These are phyloP conservation scores for Cepaea hortensis DNA, from an alignment of 2,888 invertebrate species.

Conservation along the genomic window DNA sequence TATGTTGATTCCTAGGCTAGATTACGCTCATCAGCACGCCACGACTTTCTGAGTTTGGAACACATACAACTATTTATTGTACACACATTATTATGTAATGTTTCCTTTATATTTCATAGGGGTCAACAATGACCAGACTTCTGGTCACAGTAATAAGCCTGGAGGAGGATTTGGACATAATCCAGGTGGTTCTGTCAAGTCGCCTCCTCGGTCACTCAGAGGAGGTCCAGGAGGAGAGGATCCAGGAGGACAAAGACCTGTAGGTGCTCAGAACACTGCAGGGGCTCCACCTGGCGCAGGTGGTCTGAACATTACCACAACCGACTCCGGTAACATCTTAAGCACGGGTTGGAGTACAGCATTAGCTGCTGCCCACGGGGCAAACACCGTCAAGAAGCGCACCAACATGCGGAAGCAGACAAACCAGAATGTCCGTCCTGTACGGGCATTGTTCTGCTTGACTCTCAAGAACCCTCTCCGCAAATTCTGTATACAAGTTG, in stretches of 20 bases:
- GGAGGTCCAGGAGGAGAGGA: constrained; percentile 53
- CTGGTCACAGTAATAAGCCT: constrained; percentile 38
- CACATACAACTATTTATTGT: too few relatives aligned
- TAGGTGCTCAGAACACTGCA: constrained; percentile 20
- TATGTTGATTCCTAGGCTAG: too few relatives aligned
- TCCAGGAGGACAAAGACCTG: constrained; percentile 29
- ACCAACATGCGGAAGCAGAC: constrained; percentile 74
- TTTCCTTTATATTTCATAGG: constrained; percentile 51
- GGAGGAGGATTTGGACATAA: constrained; percentile 50
- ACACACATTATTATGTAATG: neutral
- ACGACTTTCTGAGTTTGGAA: too few relatives aligned
- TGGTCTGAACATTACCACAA: constrained; percentile 47
- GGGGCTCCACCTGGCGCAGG: constrained; percentile 27
- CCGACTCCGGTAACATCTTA: constrained; percentile 57
- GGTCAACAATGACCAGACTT: constrained; percentile 63
- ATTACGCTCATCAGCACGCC: too few relatives aligned
- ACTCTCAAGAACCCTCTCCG: constrained; percentile 95
- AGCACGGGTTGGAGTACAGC: constrained; percentile 79
- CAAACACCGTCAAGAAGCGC: constrained; percentile 76
- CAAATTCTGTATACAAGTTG: constrained; percentile 95
- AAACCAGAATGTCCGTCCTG: constrained; percentile 90
- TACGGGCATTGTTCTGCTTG: constrained; percentile 94
- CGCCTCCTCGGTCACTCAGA: constrained; percentile 52
- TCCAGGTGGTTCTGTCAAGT: constrained; percentile 41
- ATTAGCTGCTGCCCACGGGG: constrained; percentile 75